Evolutionary conservation across 2,888 invertebrate species (phyloP).

Genomic region (Labia minor): DNA sequence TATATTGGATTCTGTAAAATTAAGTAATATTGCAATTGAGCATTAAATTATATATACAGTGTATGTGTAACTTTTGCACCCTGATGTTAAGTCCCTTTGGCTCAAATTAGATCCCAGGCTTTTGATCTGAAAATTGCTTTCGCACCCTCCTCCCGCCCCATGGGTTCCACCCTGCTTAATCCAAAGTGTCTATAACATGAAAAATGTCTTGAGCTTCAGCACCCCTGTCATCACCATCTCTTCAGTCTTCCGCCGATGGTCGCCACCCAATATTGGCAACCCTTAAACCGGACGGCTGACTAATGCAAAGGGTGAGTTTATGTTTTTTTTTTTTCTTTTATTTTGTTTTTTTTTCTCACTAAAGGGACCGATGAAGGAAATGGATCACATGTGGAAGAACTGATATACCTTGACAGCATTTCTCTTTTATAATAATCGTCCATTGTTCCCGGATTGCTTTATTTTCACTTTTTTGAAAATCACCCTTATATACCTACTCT

Average conservation of each 20-base stretch:
- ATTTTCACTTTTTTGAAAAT: not conserved
- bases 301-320: conserved; percentile 2
- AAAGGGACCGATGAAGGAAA: not conserved
- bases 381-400: not conserved
- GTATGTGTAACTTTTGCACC: conserved; percentile 1
- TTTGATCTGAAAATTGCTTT: conserved; percentile 13
- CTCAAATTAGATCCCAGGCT: conserved; percentile 3
- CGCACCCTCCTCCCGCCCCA: not conserved
- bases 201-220: not conserved
- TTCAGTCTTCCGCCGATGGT: not conserved
- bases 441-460: not conserved
- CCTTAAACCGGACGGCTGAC: not conserved
- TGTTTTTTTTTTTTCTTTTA: not conserved
- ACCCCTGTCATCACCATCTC: not conserved
- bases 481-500: too few relatives aligned
- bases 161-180: not conserved
- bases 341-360: not conserved
- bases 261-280: too few relatives aligned
- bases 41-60: conserved; percentile 7
- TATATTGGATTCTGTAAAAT: not conserved
- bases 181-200: conserved; percentile 13
- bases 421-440: not conserved
- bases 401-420: not conserved
- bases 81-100: conserved; percentile 13
- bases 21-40: conserved; percentile 7